Percentiles rank a stretch among this genome's conserved stretches.
phyloP scores from a whole-genome alignment of 2,888 invertebrate genomes.

The Dromius quadrimaculatus region DNA sequence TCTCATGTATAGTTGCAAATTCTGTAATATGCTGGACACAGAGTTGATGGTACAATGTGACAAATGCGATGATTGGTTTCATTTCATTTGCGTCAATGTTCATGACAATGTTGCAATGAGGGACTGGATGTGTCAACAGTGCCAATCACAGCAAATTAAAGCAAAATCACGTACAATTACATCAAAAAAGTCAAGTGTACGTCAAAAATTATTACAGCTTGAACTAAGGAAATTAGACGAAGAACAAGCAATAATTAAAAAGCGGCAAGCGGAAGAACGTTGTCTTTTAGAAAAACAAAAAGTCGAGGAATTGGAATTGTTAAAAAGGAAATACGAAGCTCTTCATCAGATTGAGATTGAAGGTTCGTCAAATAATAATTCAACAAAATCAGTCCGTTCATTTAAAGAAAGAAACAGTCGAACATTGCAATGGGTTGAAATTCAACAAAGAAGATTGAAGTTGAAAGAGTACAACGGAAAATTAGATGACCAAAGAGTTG shows the following conservation, averaged over 20 bases:
- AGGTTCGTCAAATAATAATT: neutral
- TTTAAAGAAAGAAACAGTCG: neutral
- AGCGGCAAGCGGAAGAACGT: neutral
- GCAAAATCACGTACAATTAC: neutral
- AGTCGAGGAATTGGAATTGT: neutral
- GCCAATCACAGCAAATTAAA: neutral
- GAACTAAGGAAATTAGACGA: constrained; percentile 1
- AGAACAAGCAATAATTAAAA: neutral
- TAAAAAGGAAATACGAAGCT: neutral
- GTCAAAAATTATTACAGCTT: no score
- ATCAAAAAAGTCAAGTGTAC: no score
- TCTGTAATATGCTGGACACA: neutral
- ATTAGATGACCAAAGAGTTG: neutral
- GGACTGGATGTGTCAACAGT: neutral
- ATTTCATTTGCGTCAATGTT: neutral
- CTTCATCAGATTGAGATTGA: neutral
- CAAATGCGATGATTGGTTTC: neutral
- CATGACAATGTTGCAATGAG: neutral
- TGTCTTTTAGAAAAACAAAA: neutral
- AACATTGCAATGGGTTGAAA: neutral
- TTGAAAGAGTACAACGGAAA: neutral
- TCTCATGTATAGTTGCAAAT: neutral
- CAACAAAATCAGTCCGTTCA: neutral
- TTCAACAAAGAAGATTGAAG: neutral
- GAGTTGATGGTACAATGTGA: constrained; percentile 6